phyloP scores from a whole-genome alignment of 2,888 invertebrate species.

The Margaritifera margaritifera region DNA sequence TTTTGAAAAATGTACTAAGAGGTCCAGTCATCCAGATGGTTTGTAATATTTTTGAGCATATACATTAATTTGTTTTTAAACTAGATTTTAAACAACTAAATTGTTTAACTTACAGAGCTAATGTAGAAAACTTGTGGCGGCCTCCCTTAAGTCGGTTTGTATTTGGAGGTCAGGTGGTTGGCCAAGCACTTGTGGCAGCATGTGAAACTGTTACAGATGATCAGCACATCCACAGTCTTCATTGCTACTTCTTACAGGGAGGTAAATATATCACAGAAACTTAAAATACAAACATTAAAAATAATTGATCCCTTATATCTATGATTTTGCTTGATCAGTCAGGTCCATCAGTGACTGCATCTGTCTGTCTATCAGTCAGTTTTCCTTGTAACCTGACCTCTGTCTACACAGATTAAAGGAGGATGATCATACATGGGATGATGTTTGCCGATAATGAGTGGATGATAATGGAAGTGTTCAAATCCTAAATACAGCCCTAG shows the following conservation, averaged over 20 bases:
- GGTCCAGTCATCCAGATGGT: too few relatives aligned
- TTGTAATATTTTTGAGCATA: too few relatives aligned
- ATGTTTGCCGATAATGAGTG: too few relatives aligned
- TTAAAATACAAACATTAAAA: background rate
- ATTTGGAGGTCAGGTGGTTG: constrained; percentile 73
- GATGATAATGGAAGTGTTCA: too few relatives aligned
- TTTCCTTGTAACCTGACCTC: background rate
- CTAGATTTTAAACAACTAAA: background rate
- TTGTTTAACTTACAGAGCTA: constrained; percentile 36
- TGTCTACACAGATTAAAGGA: too few relatives aligned
- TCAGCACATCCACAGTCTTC: constrained; percentile 71
- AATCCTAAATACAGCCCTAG: too few relatives aligned
- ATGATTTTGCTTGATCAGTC: background rate
- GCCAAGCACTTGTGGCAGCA: constrained; percentile 73
- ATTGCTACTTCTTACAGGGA: constrained; percentile 72
- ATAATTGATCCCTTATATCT: background rate
- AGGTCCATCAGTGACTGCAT: too few relatives aligned
- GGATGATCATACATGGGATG: too few relatives aligned
- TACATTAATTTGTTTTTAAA: too few relatives aligned
- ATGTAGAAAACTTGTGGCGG: constrained; percentile 54
- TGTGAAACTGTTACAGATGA: constrained; percentile 69
- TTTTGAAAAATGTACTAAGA: too few relatives aligned
- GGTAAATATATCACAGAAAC: constrained; percentile 48
- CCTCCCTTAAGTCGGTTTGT: constrained; percentile 59
- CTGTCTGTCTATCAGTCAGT: background rate